Evolutionary conservation across 1,140 invertebrate species (phyloP).

Genomic region (Cephus cinctus): DNA sequence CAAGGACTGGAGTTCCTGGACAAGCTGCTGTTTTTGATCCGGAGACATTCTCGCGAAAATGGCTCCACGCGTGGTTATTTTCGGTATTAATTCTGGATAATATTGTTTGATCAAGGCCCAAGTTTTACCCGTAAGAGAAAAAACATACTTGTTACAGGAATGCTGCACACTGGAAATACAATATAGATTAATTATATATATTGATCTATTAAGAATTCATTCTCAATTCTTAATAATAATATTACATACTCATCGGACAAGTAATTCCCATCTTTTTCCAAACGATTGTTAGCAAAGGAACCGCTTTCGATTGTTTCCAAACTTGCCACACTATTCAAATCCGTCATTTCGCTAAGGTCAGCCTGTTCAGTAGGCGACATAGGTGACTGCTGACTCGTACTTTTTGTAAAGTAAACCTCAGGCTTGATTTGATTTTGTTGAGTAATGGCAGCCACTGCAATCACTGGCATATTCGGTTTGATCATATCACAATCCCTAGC

Average conservation of each 20-base stretch:
- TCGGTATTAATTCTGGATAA: slow-evolving; percentile 70
- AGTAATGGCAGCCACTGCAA: slow-evolving; percentile 63
- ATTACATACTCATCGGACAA: slow-evolving; percentile 48
- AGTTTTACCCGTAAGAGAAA: slow-evolving; percentile 73
- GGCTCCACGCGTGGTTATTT: slow-evolving; percentile 71
- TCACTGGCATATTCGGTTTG: slow-evolving; percentile 70
- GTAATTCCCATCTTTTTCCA: slow-evolving; percentile 43
- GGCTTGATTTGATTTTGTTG: slow-evolving; percentile 50
- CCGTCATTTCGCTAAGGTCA: slow-evolving; percentile 48
- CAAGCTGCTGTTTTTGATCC: slow-evolving; percentile 91
- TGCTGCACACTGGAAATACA: slow-evolving; percentile 43
- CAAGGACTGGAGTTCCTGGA: slow-evolving; percentile 80
- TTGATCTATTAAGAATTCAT: slow-evolving; percentile 20
- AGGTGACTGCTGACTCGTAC: slow-evolving; percentile 46
- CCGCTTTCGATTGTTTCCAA: slow-evolving; percentile 62
- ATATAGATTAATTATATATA: slow-evolving; percentile 21
- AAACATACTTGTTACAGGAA: slow-evolving; percentile 58
- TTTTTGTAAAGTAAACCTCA: slow-evolving; percentile 49
- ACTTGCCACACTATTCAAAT: slow-evolving; percentile 60
- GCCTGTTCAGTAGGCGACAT: slow-evolving; percentile 38
- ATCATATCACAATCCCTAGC: slow-evolving; percentile 89
- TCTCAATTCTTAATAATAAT: too few species aligned
- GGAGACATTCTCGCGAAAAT: slow-evolving; percentile 95
- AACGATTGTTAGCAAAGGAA: slow-evolving; percentile 36
- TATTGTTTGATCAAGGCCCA: slow-evolving; percentile 68